A percentile compares a stretch with the other conserved stretches of the same genome.
Conservation (phyloP, 2,888 invertebrate species). For the Cheilosia vernalis region DNA sequence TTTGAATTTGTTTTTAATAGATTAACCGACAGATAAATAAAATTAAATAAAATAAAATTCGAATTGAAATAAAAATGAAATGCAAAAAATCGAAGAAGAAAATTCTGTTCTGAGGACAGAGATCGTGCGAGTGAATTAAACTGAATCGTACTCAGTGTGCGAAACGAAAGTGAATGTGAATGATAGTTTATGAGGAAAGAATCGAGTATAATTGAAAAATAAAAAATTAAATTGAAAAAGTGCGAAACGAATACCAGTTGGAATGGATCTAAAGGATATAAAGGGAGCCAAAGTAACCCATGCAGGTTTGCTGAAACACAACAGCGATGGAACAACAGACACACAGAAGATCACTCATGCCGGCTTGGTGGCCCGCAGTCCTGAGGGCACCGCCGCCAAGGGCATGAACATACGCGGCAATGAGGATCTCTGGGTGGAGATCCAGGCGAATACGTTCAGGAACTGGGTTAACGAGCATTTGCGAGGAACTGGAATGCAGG, state of each 20-base stretch:
- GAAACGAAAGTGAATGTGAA: constrained; percentile 65
- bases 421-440: constrained; percentile 98
- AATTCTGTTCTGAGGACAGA: constrained; percentile 56
- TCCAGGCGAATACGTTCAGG: constrained; percentile 97
- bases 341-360: constrained; percentile 87
- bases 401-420: constrained; percentile 97
- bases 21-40: background rate
- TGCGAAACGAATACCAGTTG: constrained; percentile 39
- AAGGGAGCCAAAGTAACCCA: constrained; percentile 86
- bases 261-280: constrained; percentile 83
- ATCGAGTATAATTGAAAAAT: background rate
- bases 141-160: constrained; percentile 27
- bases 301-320: constrained; percentile 85
- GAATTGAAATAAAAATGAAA: constrained; percentile 48
- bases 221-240: constrained; percentile 56
- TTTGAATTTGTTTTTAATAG: background rate
- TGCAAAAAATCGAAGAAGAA: constrained; percentile 65
- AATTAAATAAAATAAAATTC: constrained; percentile 5
- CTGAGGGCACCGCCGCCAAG: constrained; percentile 97
- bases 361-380: constrained; percentile 94
- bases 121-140: constrained; percentile 50
- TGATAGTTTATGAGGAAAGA: background rate
- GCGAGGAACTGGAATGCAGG: constrained; percentile 88
- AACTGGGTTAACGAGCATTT: constrained; percentile 99
- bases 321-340: constrained; percentile 86